Conservation (phyloP, 2,888 invertebrate genomes). For the Molanna angustata region DNA sequence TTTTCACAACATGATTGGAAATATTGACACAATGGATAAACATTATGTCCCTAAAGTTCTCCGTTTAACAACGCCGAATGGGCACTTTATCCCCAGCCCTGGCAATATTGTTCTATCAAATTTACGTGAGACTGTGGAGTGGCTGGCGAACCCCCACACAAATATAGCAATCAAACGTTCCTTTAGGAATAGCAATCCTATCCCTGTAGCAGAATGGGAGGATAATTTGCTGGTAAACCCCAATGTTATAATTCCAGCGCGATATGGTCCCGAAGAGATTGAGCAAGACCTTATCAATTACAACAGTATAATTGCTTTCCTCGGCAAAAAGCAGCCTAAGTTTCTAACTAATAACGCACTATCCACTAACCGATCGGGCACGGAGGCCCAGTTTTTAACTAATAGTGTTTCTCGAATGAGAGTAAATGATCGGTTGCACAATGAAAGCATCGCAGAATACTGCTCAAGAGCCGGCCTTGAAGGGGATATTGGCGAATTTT, state of each 20-base stretch:
- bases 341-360: background rate
- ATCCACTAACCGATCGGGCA: background rate
- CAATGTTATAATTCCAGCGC: background rate
- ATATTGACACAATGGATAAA: too few species aligned
- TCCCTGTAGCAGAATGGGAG: background rate
- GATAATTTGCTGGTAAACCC: background rate
- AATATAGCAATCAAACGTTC: background rate
- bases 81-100: too few species aligned
- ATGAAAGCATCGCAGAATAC: background rate
- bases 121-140: too few species aligned
- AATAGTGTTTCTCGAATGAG: background rate
- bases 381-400: background rate
- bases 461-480: background rate
- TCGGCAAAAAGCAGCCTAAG: background rate
- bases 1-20: too few species aligned
- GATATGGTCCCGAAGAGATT: background rate
- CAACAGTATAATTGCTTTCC: background rate
- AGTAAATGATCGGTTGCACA: background rate
- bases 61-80: too few species aligned
- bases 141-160: too few species aligned
- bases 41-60: too few species aligned
- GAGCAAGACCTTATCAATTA: background rate
- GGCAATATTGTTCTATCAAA: too few species aligned
- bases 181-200: background rate
- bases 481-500: background rate